phyloP scores from a whole-genome alignment of 2,888 invertebrate genomes.

The Pseudolycoriella hygida region DNA sequence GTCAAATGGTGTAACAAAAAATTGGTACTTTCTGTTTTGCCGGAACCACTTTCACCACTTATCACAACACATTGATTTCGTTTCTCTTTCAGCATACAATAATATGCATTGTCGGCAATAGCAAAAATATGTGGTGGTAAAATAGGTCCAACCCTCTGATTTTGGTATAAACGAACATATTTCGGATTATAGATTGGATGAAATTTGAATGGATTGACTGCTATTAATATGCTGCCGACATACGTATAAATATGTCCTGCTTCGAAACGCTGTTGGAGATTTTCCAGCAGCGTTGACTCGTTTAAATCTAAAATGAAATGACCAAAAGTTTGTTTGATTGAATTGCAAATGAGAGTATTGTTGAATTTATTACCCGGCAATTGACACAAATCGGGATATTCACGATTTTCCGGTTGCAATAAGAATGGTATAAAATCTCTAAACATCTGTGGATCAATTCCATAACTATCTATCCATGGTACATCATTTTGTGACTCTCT shows the following conservation, averaged over 20 bases:
- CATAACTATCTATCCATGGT: slow-evolving; percentile 74
- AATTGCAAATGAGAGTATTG: background rate
- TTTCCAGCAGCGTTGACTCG: slow-evolving; percentile 81
- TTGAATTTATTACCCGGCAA: slow-evolving; percentile 37
- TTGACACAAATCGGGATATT: slow-evolving; percentile 91
- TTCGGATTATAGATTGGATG: slow-evolving; percentile 97
- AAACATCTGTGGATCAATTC: slow-evolving; percentile 79
- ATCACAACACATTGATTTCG: slow-evolving; percentile 86
- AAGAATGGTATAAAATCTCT: slow-evolving; percentile 82
- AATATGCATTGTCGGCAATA: slow-evolving; percentile 85
- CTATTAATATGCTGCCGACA: slow-evolving; percentile 87
- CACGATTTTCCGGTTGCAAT: slow-evolving; percentile 80
- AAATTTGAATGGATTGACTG: slow-evolving; percentile 86
- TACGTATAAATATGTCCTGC: slow-evolving; percentile 93
- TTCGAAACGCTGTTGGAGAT: slow-evolving; percentile 71
- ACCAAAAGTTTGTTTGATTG: too few relatives aligned
- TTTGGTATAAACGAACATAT: slow-evolving; percentile 90
- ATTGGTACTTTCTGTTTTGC: slow-evolving; percentile 93
- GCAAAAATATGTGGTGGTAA: slow-evolving; percentile 95
- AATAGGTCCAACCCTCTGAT: slow-evolving; percentile 74
- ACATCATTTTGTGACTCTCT: slow-evolving; percentile 72
- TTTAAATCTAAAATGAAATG: slow-evolving; percentile 49
- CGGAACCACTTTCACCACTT: slow-evolving; percentile 88
- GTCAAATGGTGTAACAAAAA: slow-evolving; percentile 88
- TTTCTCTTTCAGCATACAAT: slow-evolving; percentile 81